Evolutionary conservation across 2,888 invertebrate genomes (phyloP), one percentile per base, ranked within the genome.

Genomic region (Amphipyra tragopoginis): DNA sequence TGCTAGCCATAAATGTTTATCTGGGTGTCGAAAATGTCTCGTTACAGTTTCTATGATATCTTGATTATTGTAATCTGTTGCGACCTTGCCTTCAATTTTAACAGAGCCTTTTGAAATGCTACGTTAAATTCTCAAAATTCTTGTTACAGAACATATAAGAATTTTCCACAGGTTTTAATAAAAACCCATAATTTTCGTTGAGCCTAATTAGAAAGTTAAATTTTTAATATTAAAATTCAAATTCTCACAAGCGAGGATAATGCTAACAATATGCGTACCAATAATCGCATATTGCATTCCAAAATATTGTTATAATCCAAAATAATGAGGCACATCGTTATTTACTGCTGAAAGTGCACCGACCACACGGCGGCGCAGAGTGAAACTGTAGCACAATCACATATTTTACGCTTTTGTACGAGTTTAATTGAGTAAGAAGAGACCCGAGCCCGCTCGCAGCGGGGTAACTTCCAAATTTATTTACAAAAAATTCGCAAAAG

Each of bases 371-470:
- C 79, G 76, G 77, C 73, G 80, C 79, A 74, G 79, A 82, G 84
- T 81, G 88, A 90, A 93, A 92, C 90, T 92, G 91, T 92, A 93
- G 81, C 93, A 92, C 86, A 91, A 83, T 90, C 90, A 91, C 93
- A 93, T 93, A 94, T 90, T 89, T 93, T 93, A 93, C 89, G 87
- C 90, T 91, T 93, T 92, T 89, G 92, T 90, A 92, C 83, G 88
- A 88, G 86, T 90, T 91, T 93, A 93, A 93, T 94, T 93, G 93
- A 90, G 91, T 85, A 93, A 92, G 92, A 92, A 90, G 90, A 90
- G 90, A 89, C 82, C 80, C 74, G 83, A 81, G 83, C 82, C 83
- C 82, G 85, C 82, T 88, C 93, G 58, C 94, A 93, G 93, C 93
- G 89, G 93, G 93, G 89, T 89, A 86, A 90, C 92, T 86, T 89